A percentile compares a stretch with the other conserved stretches of the same genome.
phyloP scores from a whole-genome alignment of 2,113 vertebrate genomes.

The Psammodynastes pulverulentus region DNA sequence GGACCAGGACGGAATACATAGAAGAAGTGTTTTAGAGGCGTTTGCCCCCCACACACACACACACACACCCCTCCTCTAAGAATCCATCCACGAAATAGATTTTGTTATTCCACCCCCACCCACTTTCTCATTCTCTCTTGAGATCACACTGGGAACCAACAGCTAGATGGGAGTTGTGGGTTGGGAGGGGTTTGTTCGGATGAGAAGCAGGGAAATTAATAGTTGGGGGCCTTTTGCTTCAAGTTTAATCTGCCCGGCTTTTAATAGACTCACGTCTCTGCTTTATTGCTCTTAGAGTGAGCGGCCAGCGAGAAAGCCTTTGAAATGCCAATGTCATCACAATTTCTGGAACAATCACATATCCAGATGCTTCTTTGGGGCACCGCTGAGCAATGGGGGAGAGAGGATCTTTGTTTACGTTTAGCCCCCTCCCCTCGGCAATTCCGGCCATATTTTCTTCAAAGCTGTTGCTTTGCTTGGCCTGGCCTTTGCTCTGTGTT shows the following conservation, averaged over 20 bases:
- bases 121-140: no score
- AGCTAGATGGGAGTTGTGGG: background rate
- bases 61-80: fast-evolving
- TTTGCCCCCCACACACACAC: fast-evolving
- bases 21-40: background rate
- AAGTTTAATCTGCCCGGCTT: slow-evolving; percentile 42
- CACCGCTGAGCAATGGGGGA: background rate
- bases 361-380: slow-evolving; percentile 33
- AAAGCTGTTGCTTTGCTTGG: background rate
- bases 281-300: slow-evolving; percentile 37
- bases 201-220: slow-evolving; percentile 28
- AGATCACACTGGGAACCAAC: fast-evolving
- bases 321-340: slow-evolving; percentile 15
- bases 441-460: background rate
- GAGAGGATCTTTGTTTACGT: slow-evolving; percentile 20
- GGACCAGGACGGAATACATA: background rate
- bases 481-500: background rate
- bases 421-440: background rate
- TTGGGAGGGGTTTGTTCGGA: background rate
- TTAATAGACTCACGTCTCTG: slow-evolving; percentile 25
- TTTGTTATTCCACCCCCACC: fast-evolving
- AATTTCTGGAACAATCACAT: slow-evolving; percentile 37
- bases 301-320: slow-evolving; percentile 32
- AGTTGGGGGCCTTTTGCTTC: slow-evolving; percentile 29
- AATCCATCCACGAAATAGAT: slow-evolving; percentile 13